phyloP scores from a whole-genome alignment of 2,888 invertebrate species.

The Acanthopleura granulata region DNA sequence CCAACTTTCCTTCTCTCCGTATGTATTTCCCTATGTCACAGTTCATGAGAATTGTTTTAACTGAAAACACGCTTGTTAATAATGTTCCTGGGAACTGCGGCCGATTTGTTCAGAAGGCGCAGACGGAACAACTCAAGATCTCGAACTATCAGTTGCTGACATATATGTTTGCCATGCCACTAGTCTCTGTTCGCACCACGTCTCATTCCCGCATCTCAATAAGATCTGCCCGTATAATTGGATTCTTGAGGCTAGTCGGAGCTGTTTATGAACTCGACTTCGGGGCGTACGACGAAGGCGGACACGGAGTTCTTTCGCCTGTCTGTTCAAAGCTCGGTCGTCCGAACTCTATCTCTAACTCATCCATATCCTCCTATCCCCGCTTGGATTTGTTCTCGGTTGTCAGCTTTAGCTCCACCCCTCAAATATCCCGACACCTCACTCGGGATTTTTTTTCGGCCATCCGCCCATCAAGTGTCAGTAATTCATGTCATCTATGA shows the following conservation, averaged over 20 bases:
- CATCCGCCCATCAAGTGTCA: constrained; percentile 9
- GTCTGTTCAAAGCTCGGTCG: constrained; percentile 2
- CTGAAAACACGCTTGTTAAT: too few relatives aligned
- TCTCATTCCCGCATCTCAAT: background rate
- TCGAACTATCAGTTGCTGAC: background rate
- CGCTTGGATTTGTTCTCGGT: background rate
- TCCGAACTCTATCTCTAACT: background rate
- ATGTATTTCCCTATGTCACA: too few relatives aligned
- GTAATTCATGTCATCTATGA: constrained; percentile 19
- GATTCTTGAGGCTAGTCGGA: constrained; percentile 1
- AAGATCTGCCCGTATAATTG: constrained; percentile 9
- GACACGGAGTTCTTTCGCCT: background rate
- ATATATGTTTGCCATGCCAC: background rate
- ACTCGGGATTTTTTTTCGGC: background rate
- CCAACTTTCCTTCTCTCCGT: too few relatives aligned
- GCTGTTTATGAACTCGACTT: background rate
- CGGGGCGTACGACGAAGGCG: too few relatives aligned
- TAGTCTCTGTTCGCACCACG: background rate
- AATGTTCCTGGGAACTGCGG: too few relatives aligned
- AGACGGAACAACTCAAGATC: too few relatives aligned
- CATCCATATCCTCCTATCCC: constrained; percentile 2
- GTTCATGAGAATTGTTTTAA: too few relatives aligned
- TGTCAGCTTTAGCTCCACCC: constrained; percentile 9
- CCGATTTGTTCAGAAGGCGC: too few relatives aligned
- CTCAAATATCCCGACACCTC: constrained; percentile 9